phyloP scores from a whole-genome alignment of 2,113 vertebrate genomes.

The Trogon melanurus region DNA sequence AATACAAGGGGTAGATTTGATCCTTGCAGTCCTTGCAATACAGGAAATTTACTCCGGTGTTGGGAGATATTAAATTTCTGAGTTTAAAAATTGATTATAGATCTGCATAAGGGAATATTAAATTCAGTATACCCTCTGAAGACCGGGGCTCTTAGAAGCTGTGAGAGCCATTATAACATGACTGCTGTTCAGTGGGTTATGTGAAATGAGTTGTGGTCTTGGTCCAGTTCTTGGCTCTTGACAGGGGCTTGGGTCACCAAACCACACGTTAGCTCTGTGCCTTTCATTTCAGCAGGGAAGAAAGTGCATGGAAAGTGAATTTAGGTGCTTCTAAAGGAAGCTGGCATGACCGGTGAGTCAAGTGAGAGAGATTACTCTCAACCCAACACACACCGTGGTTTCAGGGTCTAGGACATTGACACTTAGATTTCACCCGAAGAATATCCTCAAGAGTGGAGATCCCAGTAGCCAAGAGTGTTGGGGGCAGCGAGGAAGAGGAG shows the following conservation, averaged over 20 bases:
- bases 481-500: background rate
- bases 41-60: background rate
- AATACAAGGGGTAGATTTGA: background rate
- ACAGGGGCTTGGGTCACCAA: background rate
- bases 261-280: accelerated
- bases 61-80: background rate
- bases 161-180: background rate
- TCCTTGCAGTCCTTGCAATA: background rate
- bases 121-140: background rate
- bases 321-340: background rate
- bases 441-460: background rate
- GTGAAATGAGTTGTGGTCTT: background rate
- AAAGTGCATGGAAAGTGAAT: background rate
- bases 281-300: background rate
- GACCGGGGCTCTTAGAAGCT: background rate
- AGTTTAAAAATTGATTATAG: background rate
- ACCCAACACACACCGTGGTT: accelerated
- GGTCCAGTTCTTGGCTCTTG: background rate
- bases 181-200: background rate
- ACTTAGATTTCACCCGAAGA: background rate
- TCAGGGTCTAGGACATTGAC: background rate
- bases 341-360: background rate
- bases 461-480: accelerated
- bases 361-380: background rate
- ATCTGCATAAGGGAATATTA: background rate